Conservation (phyloP, 2,797 vertebrate species). For the Platyrinchus mystaceus region DNA sequence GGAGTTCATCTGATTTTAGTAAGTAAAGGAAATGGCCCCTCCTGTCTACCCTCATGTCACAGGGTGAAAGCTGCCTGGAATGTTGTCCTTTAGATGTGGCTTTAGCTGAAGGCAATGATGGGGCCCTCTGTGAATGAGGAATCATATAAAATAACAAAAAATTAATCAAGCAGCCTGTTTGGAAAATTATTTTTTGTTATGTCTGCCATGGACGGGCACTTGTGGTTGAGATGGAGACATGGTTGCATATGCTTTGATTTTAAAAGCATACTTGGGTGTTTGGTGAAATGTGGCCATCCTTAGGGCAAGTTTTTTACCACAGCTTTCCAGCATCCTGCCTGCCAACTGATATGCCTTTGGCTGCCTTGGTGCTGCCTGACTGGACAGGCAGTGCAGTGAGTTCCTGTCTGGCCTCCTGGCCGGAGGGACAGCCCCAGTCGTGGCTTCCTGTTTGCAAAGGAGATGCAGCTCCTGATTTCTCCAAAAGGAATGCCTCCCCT, state of each 20-base stretch:
- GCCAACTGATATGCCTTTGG: not conserved
- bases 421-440: not conserved
- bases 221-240: not conserved
- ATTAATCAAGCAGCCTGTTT: not conserved
- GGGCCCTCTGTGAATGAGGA: not conserved
- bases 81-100: not conserved
- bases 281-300: not conserved
- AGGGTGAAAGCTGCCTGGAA: not conserved
- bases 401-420: not conserved
- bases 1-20: not conserved
- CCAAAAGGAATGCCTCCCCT: not conserved
- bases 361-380: not conserved
- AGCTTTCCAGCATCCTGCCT: not conserved
- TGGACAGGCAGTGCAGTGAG: not conserved
- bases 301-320: not conserved
- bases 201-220: rapidly evolving
- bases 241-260: not conserved
- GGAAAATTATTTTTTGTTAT: not conserved
- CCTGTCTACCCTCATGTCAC: not conserved
- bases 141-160: not conserved
- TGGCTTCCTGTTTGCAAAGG: not conserved
- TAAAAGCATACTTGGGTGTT: not conserved
- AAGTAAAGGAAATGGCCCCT: not conserved
- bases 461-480: not conserved
- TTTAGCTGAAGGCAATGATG: not conserved